phyloP scores from a whole-genome alignment of 2,113 vertebrate species.

The Eulacestoma nigropectus region DNA sequence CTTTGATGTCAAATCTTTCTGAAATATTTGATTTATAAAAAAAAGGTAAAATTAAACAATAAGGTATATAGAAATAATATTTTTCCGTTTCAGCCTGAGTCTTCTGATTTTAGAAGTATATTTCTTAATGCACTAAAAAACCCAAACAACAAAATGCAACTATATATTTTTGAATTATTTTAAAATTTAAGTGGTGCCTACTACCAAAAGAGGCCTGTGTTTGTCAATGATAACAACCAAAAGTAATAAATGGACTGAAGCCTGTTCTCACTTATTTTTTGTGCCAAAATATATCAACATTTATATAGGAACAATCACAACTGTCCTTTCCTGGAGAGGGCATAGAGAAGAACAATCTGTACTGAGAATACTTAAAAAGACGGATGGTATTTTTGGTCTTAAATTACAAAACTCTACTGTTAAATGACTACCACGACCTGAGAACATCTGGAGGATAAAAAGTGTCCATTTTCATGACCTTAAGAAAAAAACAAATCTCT shows the following conservation, averaged over 20 bases:
- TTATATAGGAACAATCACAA: not conserved
- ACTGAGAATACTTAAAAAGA: not conserved
- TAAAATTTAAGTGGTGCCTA: not conserved
- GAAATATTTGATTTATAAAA: not conserved
- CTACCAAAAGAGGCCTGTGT: not conserved
- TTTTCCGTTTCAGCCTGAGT: not conserved
- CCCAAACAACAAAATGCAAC: not conserved
- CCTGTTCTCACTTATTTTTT: not conserved
- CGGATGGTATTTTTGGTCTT: not conserved
- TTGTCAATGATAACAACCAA: not conserved
- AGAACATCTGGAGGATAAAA: not conserved
- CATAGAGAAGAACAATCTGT: not conserved
- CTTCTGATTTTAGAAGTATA: not conserved
- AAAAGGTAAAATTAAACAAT: not conserved
- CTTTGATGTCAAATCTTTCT: not conserved
- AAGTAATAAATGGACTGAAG: not conserved
- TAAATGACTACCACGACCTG: not conserved
- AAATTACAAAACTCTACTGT: not conserved
- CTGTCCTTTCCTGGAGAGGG: not conserved
- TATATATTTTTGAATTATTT: not conserved
- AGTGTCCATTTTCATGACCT: not conserved
- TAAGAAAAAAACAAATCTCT: not conserved
- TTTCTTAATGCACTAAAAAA: not conserved
- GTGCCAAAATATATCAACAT: not conserved
- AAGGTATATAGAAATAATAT: not conserved